Evolutionary conservation across 2,888 invertebrate species (phyloP), one percentile per base, ranked within the genome.

Genomic region (Blomia tropicalis): DNA sequence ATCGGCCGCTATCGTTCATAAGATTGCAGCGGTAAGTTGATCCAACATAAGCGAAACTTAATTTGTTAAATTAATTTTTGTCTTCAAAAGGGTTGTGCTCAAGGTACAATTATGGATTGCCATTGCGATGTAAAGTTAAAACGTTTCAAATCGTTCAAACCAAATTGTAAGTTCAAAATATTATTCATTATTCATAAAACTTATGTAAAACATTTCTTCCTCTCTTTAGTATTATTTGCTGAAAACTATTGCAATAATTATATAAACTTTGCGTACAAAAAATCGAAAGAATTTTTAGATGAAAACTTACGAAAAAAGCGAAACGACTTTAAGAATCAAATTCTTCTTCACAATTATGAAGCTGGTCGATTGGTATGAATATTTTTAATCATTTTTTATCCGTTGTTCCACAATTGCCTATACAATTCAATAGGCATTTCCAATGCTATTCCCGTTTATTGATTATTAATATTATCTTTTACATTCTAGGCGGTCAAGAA

Each of bases 1-100:
- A 60, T 89, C 89, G 74, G 93, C 93, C 0, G 90, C 90, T 0
- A 90, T 95, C 69, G 86, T 91, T 66, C 90, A 93, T 75, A 83
- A 90, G n/a, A 86, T 95, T 66, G 86, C 92, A 0, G 81, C 91
- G 65, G 89, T 91, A 62, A 95, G 93, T 65, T 43, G 68, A 89
- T 90, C 66, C 67, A 4, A 68, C 71, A 30, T 72, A 71, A 66
- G 70, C 69, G 41, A 59, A 22, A 4, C 59, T 59, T 32, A 43
- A 27, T 60, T 31, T 25, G 30, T 29, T 60, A 36, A 5, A 5
- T 56, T 11, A 56, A 5, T n/a, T 14, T 27, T 27, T 11, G 5
- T 11, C 7, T 56, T 14, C 22, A 17, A 14, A 4, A 60, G 23
- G 62, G 61, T n/a, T 62, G 62, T 44, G 36, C 36, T 14, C 47